phyloP scores from a whole-genome alignment of 2,797 vertebrate species.

The Periophthalmus magnuspinnatus region DNA sequence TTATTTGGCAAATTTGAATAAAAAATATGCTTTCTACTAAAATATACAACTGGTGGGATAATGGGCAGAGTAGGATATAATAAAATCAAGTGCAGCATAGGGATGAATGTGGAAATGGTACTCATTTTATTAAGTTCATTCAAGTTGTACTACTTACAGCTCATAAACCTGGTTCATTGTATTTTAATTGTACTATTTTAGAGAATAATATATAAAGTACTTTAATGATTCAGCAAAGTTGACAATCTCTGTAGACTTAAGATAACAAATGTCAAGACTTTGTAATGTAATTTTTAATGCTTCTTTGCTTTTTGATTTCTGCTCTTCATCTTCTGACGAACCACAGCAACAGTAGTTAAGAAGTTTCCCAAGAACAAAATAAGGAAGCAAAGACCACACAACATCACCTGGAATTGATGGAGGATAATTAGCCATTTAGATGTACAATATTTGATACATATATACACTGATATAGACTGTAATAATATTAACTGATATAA shows the following conservation, averaged over 20 bases:
- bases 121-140: too few relatives aligned
- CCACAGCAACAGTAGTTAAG: constrained; percentile 89
- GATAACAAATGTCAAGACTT: neutral
- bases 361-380: constrained; percentile 92
- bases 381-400: constrained; percentile 88
- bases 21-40: too few relatives aligned
- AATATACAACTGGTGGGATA: too few relatives aligned
- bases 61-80: neutral
- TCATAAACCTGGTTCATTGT: neutral
- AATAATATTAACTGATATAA: too few relatives aligned
- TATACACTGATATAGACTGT: neutral
- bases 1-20: neutral
- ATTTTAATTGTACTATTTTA: neutral
- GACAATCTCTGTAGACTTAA: neutral
- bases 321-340: constrained; percentile 88
- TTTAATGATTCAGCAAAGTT: neutral
- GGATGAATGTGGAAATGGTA: neutral
- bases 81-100: too few relatives aligned
- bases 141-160: neutral
- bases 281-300: constrained; percentile 40
- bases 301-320: constrained; percentile 74
- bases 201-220: constrained; percentile 4
- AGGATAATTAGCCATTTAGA: neutral
- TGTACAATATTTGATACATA: neutral
- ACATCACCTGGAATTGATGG: constrained; percentile 77